phyloP scores from a whole-genome alignment of 2,888 invertebrate species.

The Stenodera caucasica region DNA sequence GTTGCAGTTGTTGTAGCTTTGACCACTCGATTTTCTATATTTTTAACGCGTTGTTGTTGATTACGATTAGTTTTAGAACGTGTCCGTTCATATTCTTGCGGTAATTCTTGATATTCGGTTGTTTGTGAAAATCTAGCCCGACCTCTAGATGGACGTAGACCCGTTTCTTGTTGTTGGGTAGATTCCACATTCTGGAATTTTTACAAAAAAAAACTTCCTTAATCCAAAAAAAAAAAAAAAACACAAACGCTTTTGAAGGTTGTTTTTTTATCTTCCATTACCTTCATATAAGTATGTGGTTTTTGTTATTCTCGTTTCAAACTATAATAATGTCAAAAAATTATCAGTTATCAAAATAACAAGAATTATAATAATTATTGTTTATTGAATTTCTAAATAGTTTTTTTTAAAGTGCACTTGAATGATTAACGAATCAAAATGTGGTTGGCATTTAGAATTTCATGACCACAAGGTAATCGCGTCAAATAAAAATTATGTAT shows the following conservation, averaged over 20 bases:
- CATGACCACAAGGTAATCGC: not conserved
- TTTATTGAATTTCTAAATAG: not conserved
- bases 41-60: not conserved
- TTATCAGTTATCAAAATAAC: not conserved
- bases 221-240: not conserved
- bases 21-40: not conserved
- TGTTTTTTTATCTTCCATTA: not conserved
- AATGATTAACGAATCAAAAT: not conserved
- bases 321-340: not conserved
- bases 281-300: not conserved
- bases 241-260: not conserved
- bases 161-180: not conserved
- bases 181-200: constrained; percentile 1
- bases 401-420: not conserved
- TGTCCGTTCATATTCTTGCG: not conserved
- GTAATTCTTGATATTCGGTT: not conserved
- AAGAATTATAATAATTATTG: not conserved
- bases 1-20: not conserved
- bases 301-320: no score
- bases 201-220: not conserved
- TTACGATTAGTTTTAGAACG: not conserved
- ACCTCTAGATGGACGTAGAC: not conserved
- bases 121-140: constrained; percentile 2
- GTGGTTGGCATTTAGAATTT: not conserved
- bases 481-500: no score